These are phyloP conservation scores for Prionace glauca DNA, from an alignment of 2,797 vertebrate genomes.

Conservation along the genomic window DNA sequence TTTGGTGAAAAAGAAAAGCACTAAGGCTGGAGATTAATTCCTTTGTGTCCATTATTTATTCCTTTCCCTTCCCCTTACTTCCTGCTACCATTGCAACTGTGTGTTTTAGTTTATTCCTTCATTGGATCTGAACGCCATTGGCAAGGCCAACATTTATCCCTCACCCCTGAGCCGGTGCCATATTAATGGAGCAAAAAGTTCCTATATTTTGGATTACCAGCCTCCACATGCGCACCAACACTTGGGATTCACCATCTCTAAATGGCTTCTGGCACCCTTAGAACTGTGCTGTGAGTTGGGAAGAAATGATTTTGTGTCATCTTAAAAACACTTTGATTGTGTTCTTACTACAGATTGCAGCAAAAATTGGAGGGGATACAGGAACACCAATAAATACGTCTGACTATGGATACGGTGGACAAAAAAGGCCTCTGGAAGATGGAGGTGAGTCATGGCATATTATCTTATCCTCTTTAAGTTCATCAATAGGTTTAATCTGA, in stretches of 20 bases:
- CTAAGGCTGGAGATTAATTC: background rate
- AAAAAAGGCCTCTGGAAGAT: constrained; percentile 97
- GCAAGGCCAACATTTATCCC: background rate
- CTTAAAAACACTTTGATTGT: constrained; percentile 37
- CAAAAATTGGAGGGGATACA: constrained; percentile 94
- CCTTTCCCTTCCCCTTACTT: background rate
- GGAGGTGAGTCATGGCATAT: constrained; percentile 70
- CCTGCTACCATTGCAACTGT: background rate
- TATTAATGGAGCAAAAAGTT: background rate
- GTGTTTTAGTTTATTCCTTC: background rate
- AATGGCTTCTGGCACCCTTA: background rate
- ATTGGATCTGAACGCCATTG: background rate
- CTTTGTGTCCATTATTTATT: background rate
- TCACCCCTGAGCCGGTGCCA: background rate
- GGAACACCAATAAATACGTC: constrained; percentile 73
- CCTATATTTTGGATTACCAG: background rate
- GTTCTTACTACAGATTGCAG: constrained; percentile 76
- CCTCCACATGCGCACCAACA: background rate
- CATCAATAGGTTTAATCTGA: background rate
- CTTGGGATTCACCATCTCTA: background rate
- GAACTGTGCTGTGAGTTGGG: background rate
- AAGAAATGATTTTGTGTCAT: background rate
- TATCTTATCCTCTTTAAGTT: background rate
- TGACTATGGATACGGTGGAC: constrained; percentile 91
- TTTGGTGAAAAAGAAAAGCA: background rate